A percentile compares a stretch with the other conserved stretches of the same genome.
phyloP scores from a whole-genome alignment of 1,140 invertebrate species.

The Calliphora vicina region DNA sequence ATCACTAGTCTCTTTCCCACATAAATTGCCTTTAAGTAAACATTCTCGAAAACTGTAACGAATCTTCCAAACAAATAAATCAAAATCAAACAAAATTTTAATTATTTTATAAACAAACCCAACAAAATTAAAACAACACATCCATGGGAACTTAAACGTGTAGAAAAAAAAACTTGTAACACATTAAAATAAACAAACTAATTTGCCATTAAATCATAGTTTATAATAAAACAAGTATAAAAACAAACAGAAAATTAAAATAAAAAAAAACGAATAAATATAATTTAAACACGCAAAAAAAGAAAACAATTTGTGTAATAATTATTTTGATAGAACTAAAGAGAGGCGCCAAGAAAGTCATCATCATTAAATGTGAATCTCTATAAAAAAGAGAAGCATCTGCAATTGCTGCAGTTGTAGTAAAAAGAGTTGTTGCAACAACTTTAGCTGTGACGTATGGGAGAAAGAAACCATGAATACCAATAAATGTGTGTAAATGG shows the following conservation, averaged over 20 bases:
- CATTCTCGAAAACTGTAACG: too few species aligned
- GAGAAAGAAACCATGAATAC: background rate
- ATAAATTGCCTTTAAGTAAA: background rate
- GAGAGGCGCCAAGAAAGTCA: constrained; percentile 18
- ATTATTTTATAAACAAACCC: constrained; percentile 12
- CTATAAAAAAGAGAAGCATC: background rate
- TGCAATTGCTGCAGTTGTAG: background rate
- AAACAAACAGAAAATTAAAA: background rate
- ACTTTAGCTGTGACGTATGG: background rate
- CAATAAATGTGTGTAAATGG: constrained; percentile 25
- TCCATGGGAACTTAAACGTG: constrained; percentile 4
- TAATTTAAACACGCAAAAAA: background rate
- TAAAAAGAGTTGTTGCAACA: background rate
- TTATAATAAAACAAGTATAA: constrained; percentile 21
- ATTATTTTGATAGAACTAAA: constrained; percentile 29
- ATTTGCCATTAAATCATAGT: constrained; percentile 9
- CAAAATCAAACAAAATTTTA: background rate
- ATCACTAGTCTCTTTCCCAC: background rate
- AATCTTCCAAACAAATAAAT: too few species aligned
- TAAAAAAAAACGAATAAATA: background rate
- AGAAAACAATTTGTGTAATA: background rate
- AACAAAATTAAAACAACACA: background rate
- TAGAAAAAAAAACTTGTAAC: background rate
- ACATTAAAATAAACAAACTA: background rate
- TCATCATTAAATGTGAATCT: background rate